Evolutionary conservation across 2,797 vertebrate genomes (phyloP).

Genomic region (Catharus ustulatus): DNA sequence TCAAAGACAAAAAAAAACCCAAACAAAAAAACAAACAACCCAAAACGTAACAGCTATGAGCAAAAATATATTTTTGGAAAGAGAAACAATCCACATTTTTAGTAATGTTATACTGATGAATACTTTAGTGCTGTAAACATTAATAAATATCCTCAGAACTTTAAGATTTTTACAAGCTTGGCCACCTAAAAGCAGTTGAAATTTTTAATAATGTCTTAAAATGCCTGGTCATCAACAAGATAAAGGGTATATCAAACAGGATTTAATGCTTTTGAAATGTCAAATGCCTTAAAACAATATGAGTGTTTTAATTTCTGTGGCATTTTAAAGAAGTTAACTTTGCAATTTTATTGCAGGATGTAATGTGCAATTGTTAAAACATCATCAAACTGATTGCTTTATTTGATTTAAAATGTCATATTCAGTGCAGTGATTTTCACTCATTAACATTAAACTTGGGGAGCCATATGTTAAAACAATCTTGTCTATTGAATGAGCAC

Average conservation of each 20-base stretch:
- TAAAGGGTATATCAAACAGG: not conserved
- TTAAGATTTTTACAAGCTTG: not conserved
- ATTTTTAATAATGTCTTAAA: not conserved
- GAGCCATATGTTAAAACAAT: conserved; percentile 73
- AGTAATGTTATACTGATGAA: not conserved
- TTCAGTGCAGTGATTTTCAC: conserved; percentile 62
- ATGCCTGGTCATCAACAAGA: not conserved
- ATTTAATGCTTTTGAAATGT: conserved; percentile 42
- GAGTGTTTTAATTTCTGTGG: conserved; percentile 58
- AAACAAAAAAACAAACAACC: too few species aligned
- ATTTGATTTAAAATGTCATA: conserved; percentile 77
- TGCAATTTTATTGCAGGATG: conserved; percentile 51
- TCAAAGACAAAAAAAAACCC: not conserved
- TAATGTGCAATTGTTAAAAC: conserved; percentile 71
- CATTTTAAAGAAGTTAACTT: conserved; percentile 66
- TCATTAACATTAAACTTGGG: conserved; percentile 67
- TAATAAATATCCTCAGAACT: not conserved
- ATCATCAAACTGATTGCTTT: conserved; percentile 70
- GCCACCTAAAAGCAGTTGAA: not conserved
- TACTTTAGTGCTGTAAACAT: not conserved
- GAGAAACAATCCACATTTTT: not conserved
- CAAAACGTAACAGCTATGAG: not conserved
- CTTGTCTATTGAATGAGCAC: conserved; percentile 54
- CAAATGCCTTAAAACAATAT: conserved; percentile 48
- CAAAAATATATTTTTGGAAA: not conserved